Conservation (phyloP, 2,797 vertebrate genomes). For the Phalloptychus januarius region DNA sequence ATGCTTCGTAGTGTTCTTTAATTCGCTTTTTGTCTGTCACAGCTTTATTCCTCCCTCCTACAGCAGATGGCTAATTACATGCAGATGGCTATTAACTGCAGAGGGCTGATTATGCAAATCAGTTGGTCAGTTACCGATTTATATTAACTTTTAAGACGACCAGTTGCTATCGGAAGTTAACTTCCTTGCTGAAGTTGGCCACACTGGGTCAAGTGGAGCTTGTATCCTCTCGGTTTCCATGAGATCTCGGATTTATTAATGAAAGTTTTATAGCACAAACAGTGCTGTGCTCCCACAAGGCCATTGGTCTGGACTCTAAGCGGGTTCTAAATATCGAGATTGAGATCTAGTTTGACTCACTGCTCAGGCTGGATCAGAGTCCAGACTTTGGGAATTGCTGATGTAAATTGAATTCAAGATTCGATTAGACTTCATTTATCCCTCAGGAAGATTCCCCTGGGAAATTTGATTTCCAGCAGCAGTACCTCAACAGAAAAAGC, state of each 20-base stretch:
- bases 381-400: neutral
- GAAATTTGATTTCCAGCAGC: neutral
- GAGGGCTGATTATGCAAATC: neutral
- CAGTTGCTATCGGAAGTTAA: neutral
- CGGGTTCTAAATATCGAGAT: neutral
- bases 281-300: neutral
- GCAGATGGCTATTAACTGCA: neutral
- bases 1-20: neutral
- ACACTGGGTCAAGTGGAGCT: neutral
- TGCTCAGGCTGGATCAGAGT: neutral
- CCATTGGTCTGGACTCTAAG: neutral
- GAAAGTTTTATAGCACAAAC: neutral
- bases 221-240: neutral
- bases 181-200: neutral
- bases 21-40: neutral
- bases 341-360: neutral
- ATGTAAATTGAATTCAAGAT: neutral
- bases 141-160: neutral
- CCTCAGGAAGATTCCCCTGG: neutral
- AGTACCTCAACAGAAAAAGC: too few species aligned
- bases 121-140: neutral
- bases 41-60: neutral
- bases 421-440: neutral
- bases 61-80: neutral
- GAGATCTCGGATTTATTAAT: neutral